Base-by-base conservation (phyloP, 2,113 vertebrate genomes). In the Ranitomeya variabilis region DNA sequence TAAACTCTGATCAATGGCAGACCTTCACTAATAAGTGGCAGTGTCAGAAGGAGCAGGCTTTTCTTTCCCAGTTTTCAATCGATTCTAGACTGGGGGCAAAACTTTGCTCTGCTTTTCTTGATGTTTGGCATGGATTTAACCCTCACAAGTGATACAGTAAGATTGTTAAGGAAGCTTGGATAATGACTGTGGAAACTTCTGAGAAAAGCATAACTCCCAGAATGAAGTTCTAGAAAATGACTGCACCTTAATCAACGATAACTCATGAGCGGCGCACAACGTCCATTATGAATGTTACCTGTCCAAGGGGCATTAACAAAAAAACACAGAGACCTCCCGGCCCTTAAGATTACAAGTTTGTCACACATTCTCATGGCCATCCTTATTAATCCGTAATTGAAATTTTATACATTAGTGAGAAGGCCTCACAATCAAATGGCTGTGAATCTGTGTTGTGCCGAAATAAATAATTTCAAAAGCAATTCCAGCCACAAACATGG, bases 1-100 rank as follows among this genome's bases (percentile, higher is more conserved):
- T 92, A 93, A 92, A 92, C 80, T 89, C 89, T 59, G 31, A 89
- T 90, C 87, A 91, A 31, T 92, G 90, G 88, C 89, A 91, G 90
- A 92, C 26, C 15, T 51, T 51, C 89, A 83, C 92, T 93, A 90
- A 92, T 91, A 91, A 18, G 16, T 87, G 78, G 83, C 83, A 0
- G 51, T 89, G 80, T 90, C 80, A 87, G 89, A 87, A 85, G 89
- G 67, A 62, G 89, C 0, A 21, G 60, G 13, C 31, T 31, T 62
- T 77, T 57, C 23, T 45, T 73, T 37, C 55, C 10, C 84, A 13
- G 77, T 57, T 90, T 82, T 83, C 62, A n/a, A 1, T 45, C 83
- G 90, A 77, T 86, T 90, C 89, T 15, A 80, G 83, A 3, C 0
- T 1, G 31, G 79, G n/a, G 81, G 90, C 89, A 80, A 71, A 0